phyloP scores from a whole-genome alignment of 2,113 vertebrate species.

The Tapirus terrestris region DNA sequence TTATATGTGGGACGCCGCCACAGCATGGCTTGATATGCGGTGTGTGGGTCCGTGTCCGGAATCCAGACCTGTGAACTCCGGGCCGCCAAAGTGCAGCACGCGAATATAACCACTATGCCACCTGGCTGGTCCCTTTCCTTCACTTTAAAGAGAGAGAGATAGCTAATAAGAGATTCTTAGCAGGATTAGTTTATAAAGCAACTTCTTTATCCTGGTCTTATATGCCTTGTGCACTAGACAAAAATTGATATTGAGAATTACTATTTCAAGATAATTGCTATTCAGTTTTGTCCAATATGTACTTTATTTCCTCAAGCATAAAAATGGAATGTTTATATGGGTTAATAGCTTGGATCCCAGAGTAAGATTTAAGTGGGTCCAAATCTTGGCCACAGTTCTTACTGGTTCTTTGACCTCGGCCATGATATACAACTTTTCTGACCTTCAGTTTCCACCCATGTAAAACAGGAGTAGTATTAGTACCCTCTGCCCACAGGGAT shows the following conservation, averaged over 20 bases:
- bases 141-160: neutral
- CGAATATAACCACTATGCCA: no score
- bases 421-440: neutral
- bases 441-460: neutral
- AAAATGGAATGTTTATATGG: constrained; percentile 20
- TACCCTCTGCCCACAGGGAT: neutral
- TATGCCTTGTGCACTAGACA: neutral
- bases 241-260: constrained; percentile 2
- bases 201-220: neutral
- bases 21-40: no score
- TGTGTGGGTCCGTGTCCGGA: no score
- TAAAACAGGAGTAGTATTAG: neutral
- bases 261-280: neutral
- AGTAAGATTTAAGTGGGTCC: neutral
- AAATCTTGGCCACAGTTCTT: neutral
- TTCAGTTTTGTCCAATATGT: constrained; percentile 7
- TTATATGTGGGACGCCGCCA: no score
- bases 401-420: neutral
- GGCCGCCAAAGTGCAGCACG: no score
- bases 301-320: constrained; percentile 11
- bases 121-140: neutral
- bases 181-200: neutral
- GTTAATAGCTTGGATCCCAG: constrained; percentile 15
- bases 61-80: no score
- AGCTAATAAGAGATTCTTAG: neutral